These are phyloP conservation scores for Sebastes miniatus DNA, from an alignment of 2,797 vertebrate genomes.

Conservation along the genomic window DNA sequence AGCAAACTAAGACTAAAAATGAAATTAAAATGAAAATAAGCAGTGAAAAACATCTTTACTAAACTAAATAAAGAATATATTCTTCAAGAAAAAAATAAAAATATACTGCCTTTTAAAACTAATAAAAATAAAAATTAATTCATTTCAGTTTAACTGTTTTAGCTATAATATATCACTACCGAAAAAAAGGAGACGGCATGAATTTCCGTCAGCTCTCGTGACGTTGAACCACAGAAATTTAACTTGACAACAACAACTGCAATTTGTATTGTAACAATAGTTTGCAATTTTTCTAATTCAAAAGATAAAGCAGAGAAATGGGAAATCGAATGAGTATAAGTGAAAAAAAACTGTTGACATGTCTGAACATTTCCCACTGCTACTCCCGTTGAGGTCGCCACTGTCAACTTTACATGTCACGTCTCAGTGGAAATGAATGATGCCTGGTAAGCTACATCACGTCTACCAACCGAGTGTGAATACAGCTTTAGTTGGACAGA, in stretches of 20 bases:
- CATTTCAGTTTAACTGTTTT: too few species aligned
- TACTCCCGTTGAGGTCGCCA: not conserved
- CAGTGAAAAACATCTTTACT: too few species aligned
- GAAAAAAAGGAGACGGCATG: too few species aligned
- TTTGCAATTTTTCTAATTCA: slow-evolving; percentile 17
- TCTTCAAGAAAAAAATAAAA: too few species aligned
- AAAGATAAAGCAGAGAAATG: not conserved
- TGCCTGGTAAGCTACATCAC: not conserved
- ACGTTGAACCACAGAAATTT: too few species aligned
- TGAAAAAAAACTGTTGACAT: not conserved
- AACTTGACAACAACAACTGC: not conserved
- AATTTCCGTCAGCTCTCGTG: too few species aligned
- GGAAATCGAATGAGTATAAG: not conserved
- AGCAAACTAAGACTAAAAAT: too few species aligned
- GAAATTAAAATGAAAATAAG: too few species aligned
- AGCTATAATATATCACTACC: too few species aligned
- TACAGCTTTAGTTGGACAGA: slow-evolving; percentile 19
- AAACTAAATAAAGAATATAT: too few species aligned
- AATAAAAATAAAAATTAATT: too few species aligned
- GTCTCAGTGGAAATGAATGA: slow-evolving; percentile 15
- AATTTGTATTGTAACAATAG: not conserved
- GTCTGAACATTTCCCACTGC: not conserved
- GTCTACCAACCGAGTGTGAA: slow-evolving; percentile 17
- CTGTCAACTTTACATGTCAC: not conserved
- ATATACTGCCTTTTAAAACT: too few species aligned